Evolutionary conservation across 2,888 invertebrate species (phyloP), one percentile per base, ranked within the genome.

Genomic region (Xestobium rufovillosum): DNA sequence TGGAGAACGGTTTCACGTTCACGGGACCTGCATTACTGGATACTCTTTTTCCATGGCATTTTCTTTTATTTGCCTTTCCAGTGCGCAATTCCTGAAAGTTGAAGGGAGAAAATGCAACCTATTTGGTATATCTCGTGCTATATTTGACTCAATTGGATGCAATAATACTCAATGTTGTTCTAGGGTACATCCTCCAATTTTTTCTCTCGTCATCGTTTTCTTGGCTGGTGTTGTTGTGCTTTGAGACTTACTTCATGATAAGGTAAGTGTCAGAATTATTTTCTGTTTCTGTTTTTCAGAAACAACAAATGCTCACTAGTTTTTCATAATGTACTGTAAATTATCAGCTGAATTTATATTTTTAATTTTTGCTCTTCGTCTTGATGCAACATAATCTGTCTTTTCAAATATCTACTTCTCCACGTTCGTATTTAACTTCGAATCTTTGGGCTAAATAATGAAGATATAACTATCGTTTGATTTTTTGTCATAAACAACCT

Each of bases 171-270:
- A 8, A 14, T 12, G 34, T 48, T 44, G 32, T 58, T 57, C 43
- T 40, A 59, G 61, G 61, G 31, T 56, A 51, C 35, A 19, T 59
- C 8, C 57, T 60, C 32, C 53, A 60, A 39, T 51, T 59, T 12
- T 55, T 51, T 23, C 46, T 56, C 26, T 45, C 60, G n/a, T 45
- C 49, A 2, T 56, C 60, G 2, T 61, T 59, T 37, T 42, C 51
- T 1, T 58, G 59, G 58, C 38, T 61, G 19, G 44, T 47, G 9
- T 50, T 55, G 35, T 42, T 61, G 14, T 57, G 59, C 34, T 37
- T 50, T 29, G 61, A 63, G 42, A 49, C 57, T 4, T 48, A 49
- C 16, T 52, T 51, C 36, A 48, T 54, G 36, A 50, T 60, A 3
- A 49, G 40, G 60, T 60, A 50, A 50, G 53, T 50, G 17, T 10